Conservation (phyloP, 1,140 invertebrate genomes). For the Stenopsyche tienmushanensis region DNA sequence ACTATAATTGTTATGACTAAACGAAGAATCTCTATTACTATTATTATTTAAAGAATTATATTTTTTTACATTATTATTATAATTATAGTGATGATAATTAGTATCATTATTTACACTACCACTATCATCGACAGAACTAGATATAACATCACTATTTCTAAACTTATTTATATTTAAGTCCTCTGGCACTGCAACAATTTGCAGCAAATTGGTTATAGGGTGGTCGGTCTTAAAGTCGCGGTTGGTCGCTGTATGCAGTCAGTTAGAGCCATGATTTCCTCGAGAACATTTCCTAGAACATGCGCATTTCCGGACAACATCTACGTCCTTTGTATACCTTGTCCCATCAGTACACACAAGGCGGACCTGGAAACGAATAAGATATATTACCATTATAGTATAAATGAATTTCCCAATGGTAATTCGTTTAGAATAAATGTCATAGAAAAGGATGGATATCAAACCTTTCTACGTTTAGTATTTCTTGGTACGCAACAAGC, state of each 20-base stretch:
- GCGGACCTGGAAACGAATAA: conserved; percentile 62
- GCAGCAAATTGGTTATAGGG: conserved; percentile 17
- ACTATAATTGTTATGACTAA: conserved; percentile 2
- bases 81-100: neutral
- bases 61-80: conserved; percentile 21
- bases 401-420: conserved; percentile 1
- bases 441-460: neutral
- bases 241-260: conserved; percentile 44
- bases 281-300: conserved; percentile 83
- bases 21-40: neutral
- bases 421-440: conserved; percentile 16
- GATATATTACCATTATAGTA: conserved; percentile 10
- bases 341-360: conserved; percentile 90
- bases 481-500: conserved; percentile 85
- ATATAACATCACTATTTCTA: conserved; percentile 10
- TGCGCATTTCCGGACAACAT: conserved; percentile 92
- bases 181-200: conserved; percentile 27
- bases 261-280: conserved; percentile 47
- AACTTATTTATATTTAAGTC: conserved; percentile 25
- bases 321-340: conserved; percentile 92
- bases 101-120: conserved; percentile 14
- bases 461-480: conserved; percentile 88
- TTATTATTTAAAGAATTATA: conserved; percentile 12
- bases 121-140: conserved; percentile 18
- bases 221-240: conserved; percentile 21